Percentiles rank a stretch among this genome's conserved stretches.
phyloP scores from a whole-genome alignment of 2,113 vertebrate genomes.

The Gopherus flavomarginatus region DNA sequence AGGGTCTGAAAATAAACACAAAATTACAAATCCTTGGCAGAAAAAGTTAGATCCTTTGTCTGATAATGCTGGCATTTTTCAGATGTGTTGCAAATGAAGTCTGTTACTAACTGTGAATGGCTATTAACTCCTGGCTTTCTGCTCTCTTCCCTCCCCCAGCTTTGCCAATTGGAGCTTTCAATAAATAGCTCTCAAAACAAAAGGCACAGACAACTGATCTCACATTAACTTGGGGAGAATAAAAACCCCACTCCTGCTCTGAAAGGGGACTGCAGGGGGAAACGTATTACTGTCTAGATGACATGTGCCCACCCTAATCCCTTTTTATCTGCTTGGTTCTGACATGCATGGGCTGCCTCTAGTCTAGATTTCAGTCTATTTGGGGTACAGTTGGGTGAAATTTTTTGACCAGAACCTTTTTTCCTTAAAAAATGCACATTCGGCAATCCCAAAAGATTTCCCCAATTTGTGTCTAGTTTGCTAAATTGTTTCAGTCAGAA shows the following conservation, averaged over 20 bases:
- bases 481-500: no score
- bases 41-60: constrained; percentile 1
- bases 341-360: not conserved
- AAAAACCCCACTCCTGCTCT: accelerated
- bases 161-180: not conserved
- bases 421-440: no score
- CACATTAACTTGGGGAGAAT: accelerated
- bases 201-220: not conserved
- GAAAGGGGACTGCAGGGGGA: not conserved
- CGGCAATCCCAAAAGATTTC: no score
- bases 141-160: not conserved
- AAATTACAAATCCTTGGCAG: not conserved
- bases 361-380: not conserved
- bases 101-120: constrained; percentile 18
- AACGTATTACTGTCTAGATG: not conserved
- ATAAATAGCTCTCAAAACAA: not conserved
- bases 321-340: not conserved
- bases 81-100: not conserved
- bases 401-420: not conserved
- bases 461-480: no score
- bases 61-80: not conserved
- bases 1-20: constrained; percentile 28
- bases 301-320: not conserved
- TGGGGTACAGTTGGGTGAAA: not conserved
- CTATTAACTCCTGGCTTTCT: not conserved